phyloP scores from a whole-genome alignment of 2,888 invertebrate genomes.

The Drosophila suboccidentalis region DNA sequence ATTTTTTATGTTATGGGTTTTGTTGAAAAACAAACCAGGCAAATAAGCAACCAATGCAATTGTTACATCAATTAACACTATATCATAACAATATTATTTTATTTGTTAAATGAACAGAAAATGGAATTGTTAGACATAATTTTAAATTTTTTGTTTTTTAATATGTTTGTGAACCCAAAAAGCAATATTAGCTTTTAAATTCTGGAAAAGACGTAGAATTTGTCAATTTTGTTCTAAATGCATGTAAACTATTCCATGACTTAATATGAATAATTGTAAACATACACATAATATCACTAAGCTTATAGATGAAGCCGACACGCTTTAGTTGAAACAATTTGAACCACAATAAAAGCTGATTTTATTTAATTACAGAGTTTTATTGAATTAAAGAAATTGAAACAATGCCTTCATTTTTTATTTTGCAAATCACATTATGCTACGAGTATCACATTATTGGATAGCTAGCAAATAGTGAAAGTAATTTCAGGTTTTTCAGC shows the following conservation, averaged over 20 bases:
- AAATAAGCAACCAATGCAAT: constrained; percentile 58
- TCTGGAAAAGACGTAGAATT: constrained; percentile 48
- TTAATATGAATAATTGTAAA: constrained; percentile 48
- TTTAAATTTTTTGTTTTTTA: constrained; percentile 2
- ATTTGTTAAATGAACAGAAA: constrained; percentile 7
- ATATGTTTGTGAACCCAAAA: constrained; percentile 38
- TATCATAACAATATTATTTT: constrained; percentile 29
- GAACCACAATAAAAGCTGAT: constrained; percentile 51
- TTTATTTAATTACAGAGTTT: constrained; percentile 24
- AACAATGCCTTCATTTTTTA: constrained; percentile 42
- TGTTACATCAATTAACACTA: constrained; percentile 67
- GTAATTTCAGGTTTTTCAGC: constrained; percentile 72
- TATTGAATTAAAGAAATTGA: constrained; percentile 32
- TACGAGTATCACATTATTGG: constrained; percentile 32
- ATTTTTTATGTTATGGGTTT: neutral
- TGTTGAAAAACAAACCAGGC: constrained; percentile 1
- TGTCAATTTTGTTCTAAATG: constrained; percentile 72
- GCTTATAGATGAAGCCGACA: constrained; percentile 46
- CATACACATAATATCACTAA: constrained; percentile 72
- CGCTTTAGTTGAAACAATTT: constrained; percentile 64
- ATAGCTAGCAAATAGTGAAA: constrained; percentile 51
- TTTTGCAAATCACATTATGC: constrained; percentile 59
- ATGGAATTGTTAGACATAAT: constrained; percentile 45
- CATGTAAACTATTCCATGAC: constrained; percentile 61
- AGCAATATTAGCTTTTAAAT: constrained; percentile 76